These are phyloP conservation scores for Rugalucina vietnamica DNA, from an alignment of 2,888 invertebrate genomes.

Conservation along the genomic window DNA sequence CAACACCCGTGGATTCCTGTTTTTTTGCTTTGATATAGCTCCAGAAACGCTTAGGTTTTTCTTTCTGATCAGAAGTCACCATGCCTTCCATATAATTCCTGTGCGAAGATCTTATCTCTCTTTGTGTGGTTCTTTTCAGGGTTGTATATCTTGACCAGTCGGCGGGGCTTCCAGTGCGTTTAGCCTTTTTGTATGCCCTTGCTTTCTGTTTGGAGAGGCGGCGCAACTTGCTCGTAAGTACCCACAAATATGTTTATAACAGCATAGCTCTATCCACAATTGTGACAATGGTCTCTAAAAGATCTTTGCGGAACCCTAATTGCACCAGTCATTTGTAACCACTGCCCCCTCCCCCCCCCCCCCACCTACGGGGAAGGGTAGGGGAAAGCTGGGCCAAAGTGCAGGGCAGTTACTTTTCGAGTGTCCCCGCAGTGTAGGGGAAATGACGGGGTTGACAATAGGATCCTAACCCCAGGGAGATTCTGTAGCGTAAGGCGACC, in stretches of 20 bases:
- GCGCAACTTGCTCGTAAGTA: background rate
- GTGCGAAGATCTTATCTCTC: background rate
- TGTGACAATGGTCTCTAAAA: too few relatives aligned
- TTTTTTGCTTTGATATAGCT: slow-evolving; percentile 11
- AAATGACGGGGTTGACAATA: too few relatives aligned
- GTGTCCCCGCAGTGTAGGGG: too few relatives aligned
- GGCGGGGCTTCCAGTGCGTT: background rate
- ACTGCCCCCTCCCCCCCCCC: too few relatives aligned
- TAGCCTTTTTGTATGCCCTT: slow-evolving; percentile 19
- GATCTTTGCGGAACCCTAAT: too few relatives aligned
- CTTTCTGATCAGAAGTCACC: background rate
- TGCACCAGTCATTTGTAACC: too few relatives aligned
- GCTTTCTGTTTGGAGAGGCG: background rate
- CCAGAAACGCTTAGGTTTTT: background rate
- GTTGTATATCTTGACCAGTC: slow-evolving; percentile 9
- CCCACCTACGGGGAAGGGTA: too few relatives aligned
- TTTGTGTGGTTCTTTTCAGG: background rate
- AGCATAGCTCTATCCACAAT: too few relatives aligned
- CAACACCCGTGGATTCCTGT: slow-evolving; percentile 17
- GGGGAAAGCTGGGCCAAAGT: too few relatives aligned
- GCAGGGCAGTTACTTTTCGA: too few relatives aligned
- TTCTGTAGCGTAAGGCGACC: too few relatives aligned
- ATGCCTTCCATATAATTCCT: slow-evolving; percentile 6
- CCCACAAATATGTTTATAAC: slow-evolving; percentile 5
- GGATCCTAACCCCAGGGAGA: too few relatives aligned